These are phyloP conservation scores for Pseudonaja textilis DNA, from an alignment of 2,113 vertebrate genomes.

Conservation along the genomic window DNA sequence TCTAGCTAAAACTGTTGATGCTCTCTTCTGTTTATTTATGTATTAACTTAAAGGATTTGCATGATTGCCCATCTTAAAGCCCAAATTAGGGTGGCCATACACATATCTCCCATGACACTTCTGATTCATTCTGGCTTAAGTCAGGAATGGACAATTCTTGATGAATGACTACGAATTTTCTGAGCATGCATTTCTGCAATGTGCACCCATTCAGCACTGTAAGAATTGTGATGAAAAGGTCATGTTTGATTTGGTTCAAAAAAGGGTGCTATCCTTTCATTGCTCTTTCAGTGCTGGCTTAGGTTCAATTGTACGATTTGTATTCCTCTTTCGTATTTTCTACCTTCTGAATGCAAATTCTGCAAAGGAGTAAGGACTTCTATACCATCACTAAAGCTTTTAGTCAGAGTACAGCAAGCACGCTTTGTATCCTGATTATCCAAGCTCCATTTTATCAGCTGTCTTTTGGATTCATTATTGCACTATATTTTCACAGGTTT, in stretches of 20 bases:
- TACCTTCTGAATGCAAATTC: not conserved
- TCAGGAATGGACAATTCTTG: not conserved
- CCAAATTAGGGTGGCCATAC: not conserved
- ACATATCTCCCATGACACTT: not conserved
- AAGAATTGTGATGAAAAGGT: not conserved
- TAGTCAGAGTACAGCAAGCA: not conserved
- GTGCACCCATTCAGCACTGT: not conserved
- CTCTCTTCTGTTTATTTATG: not conserved
- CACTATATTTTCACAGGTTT: slow-evolving; percentile 18
- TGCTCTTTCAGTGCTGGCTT: not conserved
- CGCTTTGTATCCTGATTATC: slow-evolving; percentile 30
- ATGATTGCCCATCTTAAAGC: not conserved
- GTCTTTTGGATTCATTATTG: slow-evolving; percentile 31
- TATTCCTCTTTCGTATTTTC: not conserved
- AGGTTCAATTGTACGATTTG: not conserved
- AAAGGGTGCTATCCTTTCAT: not conserved
- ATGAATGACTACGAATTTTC: not conserved
- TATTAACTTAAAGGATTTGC: not conserved
- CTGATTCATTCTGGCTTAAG: not conserved
- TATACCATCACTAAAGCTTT: not conserved
- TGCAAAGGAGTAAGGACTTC: not conserved
- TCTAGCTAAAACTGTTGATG: not conserved
- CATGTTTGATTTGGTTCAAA: not conserved
- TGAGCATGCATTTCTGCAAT: not conserved
- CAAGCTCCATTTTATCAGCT: slow-evolving; percentile 5